A percentile compares a stretch with the other conserved stretches of the same genome.
These are phyloP conservation scores for Prinia subflava DNA, from an alignment of 2,113 vertebrate genomes.

Conservation along the genomic window DNA sequence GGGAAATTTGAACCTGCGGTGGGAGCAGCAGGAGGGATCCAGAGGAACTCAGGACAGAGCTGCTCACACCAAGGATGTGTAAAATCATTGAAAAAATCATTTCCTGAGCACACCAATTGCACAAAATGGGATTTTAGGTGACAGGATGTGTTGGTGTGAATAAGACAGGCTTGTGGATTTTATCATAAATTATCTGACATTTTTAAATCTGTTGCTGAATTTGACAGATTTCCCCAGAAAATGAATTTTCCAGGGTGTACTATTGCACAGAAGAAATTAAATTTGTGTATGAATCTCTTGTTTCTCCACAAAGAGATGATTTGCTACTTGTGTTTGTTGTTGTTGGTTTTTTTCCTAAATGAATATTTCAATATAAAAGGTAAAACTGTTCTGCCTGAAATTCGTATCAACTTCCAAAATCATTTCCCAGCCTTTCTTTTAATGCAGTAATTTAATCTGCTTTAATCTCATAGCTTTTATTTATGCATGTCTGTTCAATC, in stretches of 20 bases:
- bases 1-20: background rate
- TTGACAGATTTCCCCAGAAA: background rate
- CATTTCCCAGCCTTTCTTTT: slow-evolving; percentile 26
- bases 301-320: background rate
- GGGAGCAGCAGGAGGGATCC: background rate
- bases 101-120: background rate
- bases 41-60: background rate
- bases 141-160: background rate
- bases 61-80: background rate
- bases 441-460: slow-evolving; percentile 34
- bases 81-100: background rate
- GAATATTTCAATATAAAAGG: background rate
- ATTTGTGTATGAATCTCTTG: background rate
- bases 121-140: background rate
- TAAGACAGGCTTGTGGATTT: background rate
- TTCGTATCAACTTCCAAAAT: background rate
- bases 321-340: background rate
- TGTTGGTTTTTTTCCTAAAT: background rate
- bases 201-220: background rate
- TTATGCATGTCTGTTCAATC: background rate
- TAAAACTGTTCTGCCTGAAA: background rate
- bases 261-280: background rate
- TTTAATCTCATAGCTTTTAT: slow-evolving; percentile 30
- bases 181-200: background rate
- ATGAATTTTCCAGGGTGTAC: background rate